These are phyloP conservation scores for Acronicta aceris DNA, from an alignment of 2,888 invertebrate genomes.

Conservation along the genomic window DNA sequence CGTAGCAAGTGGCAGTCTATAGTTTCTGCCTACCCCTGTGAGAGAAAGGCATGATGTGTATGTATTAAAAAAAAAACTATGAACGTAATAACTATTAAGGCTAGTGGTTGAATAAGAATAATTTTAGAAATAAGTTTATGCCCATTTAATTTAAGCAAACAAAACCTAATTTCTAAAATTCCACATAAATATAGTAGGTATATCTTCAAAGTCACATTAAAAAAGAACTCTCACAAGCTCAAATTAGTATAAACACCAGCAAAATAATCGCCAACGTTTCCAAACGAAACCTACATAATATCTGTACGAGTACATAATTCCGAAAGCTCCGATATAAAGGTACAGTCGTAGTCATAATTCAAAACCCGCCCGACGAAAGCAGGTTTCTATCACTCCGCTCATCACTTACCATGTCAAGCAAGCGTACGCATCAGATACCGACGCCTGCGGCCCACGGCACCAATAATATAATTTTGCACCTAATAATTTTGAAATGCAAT, in stretches of 20 bases:
- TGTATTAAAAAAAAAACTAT: too few relatives aligned
- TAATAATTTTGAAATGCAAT: slow-evolving; percentile 84
- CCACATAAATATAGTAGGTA: too few relatives aligned
- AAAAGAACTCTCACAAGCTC: background rate
- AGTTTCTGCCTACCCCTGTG: too few relatives aligned
- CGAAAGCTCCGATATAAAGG: slow-evolving; percentile 48
- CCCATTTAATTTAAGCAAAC: too few relatives aligned
- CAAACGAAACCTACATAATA: slow-evolving; percentile 15
- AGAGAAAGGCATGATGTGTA: too few relatives aligned
- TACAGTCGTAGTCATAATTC: slow-evolving; percentile 70
- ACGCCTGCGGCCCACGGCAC: slow-evolving; percentile 66
- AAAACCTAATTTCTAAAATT: too few relatives aligned
- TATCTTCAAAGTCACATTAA: too few relatives aligned
- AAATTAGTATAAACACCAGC: background rate
- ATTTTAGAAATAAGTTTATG: too few relatives aligned
- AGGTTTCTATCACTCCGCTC: slow-evolving; percentile 74
- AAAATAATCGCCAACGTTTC: slow-evolving; percentile 13
- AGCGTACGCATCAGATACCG: slow-evolving; percentile 75
- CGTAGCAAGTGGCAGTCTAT: too few relatives aligned
- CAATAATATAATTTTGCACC: slow-evolving; percentile 81
- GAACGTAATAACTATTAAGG: too few relatives aligned
- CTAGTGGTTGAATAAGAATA: too few relatives aligned
- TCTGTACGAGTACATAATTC: slow-evolving; percentile 29
- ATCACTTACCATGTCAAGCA: slow-evolving; percentile 77
- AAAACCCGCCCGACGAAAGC: slow-evolving; percentile 60